Evolutionary conservation across 2,113 vertebrate species (phyloP), one percentile per base, ranked within the genome.

Genomic region (Passer domesticus): DNA sequence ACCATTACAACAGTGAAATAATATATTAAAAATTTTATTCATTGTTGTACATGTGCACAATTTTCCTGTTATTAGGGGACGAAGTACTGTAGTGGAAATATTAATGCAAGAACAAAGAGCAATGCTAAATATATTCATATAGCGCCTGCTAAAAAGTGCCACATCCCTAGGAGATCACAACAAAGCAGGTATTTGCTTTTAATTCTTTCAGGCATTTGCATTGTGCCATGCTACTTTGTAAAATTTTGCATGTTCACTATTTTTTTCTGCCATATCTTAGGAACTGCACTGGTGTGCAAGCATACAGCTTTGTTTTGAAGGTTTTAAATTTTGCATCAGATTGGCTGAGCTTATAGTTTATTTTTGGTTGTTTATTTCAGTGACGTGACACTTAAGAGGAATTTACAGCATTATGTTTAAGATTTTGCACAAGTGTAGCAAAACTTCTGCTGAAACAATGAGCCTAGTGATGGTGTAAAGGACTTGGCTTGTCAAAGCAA

Each of bases 381-480:
- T 53, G 10, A 2, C 55, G 28, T 39, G n/a, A 18, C 46, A 59
- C 56, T 68, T 68, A 49, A 46, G 7, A 75, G 16, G 39, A 69
- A 77, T 64, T 76, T 22, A 16, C 15, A 33, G 8, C 9, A 28
- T 22, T 83, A 15, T 41, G 7, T 37, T 79, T 50, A 35, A 92
- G 31, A 60, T 64, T 59, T 70, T 41, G 6, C 43, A 49, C 31
- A 70, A 59, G 13, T 31, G 35, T 35, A 73, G 33, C 13, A 37
- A 77, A 79, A 31, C 7, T 46, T 56, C 22, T 88, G 19, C 43
- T 52, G 55, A 80, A 90, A 33, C 41, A 6, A 55, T 39, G 39
- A 86, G 5, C 21, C 19, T 27, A 9, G 7, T 30, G 28, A 20
- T 49, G 68, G 7, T 0, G 0, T 46, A 66, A 70, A 63, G 21